These are phyloP conservation scores for Tuberolachnus salignus DNA, from an alignment of 2,888 invertebrate genomes.

Conservation along the genomic window DNA sequence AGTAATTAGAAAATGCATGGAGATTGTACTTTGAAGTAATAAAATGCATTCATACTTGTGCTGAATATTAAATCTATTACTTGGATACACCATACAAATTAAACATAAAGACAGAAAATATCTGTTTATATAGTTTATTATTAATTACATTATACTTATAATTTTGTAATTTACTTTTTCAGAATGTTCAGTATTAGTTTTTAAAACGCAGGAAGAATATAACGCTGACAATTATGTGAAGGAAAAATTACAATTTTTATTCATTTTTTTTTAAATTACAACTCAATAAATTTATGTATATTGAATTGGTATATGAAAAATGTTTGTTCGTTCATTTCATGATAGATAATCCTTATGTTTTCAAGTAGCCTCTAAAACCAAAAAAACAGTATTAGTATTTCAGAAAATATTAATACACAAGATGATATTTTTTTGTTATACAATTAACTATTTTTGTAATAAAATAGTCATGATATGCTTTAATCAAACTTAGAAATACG, in stretches of 20 bases:
- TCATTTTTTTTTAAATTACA: conserved; percentile 20
- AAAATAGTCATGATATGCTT: too few species aligned
- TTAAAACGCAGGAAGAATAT: conserved; percentile 61
- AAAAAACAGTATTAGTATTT: conserved; percentile 34
- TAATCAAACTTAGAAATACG: too few species aligned
- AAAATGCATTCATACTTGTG: too few species aligned
- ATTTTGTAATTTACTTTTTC: conserved; percentile 61
- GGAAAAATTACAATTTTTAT: conserved; percentile 2
- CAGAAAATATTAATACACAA: background rate
- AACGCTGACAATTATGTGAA: background rate
- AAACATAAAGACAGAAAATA: too few species aligned
- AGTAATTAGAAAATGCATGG: too few species aligned
- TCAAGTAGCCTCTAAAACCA: conserved; percentile 72
- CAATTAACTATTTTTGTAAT: too few species aligned
- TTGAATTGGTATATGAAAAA: conserved; percentile 39
- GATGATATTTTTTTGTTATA: too few species aligned
- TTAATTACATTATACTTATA: background rate
- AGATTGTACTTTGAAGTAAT: too few species aligned
- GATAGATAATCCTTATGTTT: conserved; percentile 61
- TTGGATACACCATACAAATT: too few species aligned
- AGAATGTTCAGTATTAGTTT: conserved; percentile 69
- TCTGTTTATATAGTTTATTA: background rate
- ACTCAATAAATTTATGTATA: conserved; percentile 16
- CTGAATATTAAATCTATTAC: too few species aligned
- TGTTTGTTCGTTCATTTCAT: conserved; percentile 28